Conservation (phyloP, 2,113 vertebrate species). For the Notothenia rossii region DNA sequence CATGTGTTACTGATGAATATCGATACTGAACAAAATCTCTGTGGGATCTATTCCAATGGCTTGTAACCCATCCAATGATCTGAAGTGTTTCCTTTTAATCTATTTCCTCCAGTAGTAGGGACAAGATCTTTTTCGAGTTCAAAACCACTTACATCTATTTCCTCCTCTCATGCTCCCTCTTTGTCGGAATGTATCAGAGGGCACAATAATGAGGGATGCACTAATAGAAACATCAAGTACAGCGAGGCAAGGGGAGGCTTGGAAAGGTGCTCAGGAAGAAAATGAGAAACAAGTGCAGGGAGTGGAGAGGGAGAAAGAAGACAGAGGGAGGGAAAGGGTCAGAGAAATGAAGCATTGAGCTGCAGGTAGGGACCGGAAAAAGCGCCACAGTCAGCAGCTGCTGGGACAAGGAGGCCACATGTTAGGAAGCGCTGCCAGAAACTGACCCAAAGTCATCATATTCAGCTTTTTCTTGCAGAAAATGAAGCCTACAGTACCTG, state of each 20-base stretch:
- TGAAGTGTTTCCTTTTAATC: neutral
- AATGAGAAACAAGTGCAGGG: constrained; percentile 29
- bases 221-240: neutral
- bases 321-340: neutral
- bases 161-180: neutral
- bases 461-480: neutral
- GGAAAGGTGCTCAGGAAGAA: constrained; percentile 11
- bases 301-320: neutral
- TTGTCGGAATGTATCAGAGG: constrained; percentile 2
- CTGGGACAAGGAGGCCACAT: constrained; percentile 39
- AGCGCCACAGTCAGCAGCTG: constrained; percentile 40
- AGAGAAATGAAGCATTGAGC: constrained; percentile 44
- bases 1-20: neutral
- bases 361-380: constrained; percentile 21
- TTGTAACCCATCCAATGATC: constrained; percentile 16
- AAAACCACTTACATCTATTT: neutral
- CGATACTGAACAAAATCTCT: neutral
- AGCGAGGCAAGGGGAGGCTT: neutral
- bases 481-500: neutral
- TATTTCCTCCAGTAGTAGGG: neutral
- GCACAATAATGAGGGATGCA: constrained; percentile 25
- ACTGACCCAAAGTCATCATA: constrained; percentile 16
- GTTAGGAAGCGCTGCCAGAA: constrained; percentile 19
- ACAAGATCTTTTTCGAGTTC: neutral
- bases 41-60: neutral